phyloP scores from a whole-genome alignment of 2,113 vertebrate species.

The Cyprinodon tularosa region DNA sequence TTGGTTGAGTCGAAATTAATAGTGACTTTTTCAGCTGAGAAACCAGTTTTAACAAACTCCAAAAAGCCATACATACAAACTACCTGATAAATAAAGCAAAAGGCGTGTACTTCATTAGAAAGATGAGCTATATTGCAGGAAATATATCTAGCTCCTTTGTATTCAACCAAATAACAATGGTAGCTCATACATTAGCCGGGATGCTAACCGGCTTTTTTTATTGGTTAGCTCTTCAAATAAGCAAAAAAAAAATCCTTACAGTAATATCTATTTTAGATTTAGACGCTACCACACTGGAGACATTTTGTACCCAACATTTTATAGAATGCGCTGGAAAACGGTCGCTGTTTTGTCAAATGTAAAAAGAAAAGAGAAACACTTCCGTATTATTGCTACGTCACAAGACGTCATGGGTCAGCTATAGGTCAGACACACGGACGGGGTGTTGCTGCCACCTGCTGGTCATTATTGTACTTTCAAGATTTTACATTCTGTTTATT shows the following conservation, averaged over 20 bases:
- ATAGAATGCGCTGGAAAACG: not conserved
- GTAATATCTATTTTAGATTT: not conserved
- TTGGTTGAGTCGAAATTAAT: constrained; percentile 24
- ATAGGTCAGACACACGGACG: not conserved
- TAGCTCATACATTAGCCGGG: not conserved
- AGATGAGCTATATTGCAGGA: too few relatives aligned
- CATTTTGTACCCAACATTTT: not conserved
- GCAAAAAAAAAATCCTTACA: not conserved
- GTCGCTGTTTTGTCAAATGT: not conserved
- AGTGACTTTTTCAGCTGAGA: constrained; percentile 35
- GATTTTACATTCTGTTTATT: too few relatives aligned
- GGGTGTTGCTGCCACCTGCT: not conserved
- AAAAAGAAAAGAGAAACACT: not conserved
- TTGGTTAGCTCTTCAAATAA: not conserved
- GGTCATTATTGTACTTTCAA: not conserved
- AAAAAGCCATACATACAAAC: constrained; percentile 44
- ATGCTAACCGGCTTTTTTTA: not conserved
- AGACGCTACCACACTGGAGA: not conserved
- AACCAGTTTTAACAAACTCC: constrained; percentile 21
- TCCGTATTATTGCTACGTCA: not conserved
- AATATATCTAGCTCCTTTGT: too few relatives aligned
- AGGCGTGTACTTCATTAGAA: too few relatives aligned
- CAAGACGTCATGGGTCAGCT: not conserved
- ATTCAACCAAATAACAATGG: too few relatives aligned
- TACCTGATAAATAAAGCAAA: not conserved